These are phyloP conservation scores for Tetragonisca angustula DNA, from an alignment of 2,888 invertebrate genomes.

Conservation along the genomic window DNA sequence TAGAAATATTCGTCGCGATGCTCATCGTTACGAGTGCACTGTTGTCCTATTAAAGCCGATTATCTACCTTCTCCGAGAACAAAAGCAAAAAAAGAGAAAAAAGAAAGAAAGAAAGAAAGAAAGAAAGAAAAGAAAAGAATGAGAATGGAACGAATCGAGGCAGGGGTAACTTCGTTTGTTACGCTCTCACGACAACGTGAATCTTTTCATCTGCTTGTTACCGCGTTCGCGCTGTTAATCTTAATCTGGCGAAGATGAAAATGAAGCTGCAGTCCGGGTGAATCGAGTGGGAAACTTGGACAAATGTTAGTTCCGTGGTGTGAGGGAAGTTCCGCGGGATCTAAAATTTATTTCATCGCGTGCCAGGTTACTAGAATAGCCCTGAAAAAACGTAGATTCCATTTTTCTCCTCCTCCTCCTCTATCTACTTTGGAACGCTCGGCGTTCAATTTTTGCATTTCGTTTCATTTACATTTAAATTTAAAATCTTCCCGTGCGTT, in stretches of 20 bases:
- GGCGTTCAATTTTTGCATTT: background rate
- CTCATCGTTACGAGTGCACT: constrained; percentile 2
- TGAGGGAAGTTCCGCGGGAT: background rate
- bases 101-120: no score
- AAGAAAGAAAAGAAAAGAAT: background rate
- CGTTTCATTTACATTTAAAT: background rate
- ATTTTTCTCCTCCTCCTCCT: no score
- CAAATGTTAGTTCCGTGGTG: background rate
- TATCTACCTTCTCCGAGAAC: background rate
- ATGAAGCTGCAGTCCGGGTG: background rate
- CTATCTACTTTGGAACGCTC: background rate
- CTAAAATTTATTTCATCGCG: background rate
- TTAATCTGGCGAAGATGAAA: constrained; percentile 3
- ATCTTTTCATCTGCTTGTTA: constrained; percentile 3
- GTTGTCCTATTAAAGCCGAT: constrained; percentile 16
- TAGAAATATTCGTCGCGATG: constrained; percentile 21
- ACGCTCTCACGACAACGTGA: background rate
- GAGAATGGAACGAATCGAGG: background rate
- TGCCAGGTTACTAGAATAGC: background rate
- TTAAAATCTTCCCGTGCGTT: background rate
- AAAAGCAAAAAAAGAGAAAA: no score
- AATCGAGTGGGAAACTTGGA: background rate
- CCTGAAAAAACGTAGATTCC: background rate
- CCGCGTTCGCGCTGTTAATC: constrained; percentile 9
- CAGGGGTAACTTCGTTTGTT: background rate